A percentile compares a stretch with the other conserved stretches of the same genome.
phyloP scores from a whole-genome alignment of 2,888 invertebrate species.

The Caenorhabditis sp. region DNA sequence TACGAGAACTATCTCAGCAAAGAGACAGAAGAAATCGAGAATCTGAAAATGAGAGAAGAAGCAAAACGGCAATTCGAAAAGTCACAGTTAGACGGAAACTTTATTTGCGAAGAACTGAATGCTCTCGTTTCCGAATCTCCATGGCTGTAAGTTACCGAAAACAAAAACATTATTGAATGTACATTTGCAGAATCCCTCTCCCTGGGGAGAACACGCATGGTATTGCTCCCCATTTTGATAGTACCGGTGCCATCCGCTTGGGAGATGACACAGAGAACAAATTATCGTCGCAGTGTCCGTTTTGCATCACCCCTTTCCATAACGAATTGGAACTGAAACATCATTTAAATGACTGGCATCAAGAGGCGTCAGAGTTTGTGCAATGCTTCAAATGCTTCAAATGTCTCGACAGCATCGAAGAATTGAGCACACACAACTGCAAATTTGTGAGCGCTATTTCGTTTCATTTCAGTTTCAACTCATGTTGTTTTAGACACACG shows the following conservation, averaged over 20 bases:
- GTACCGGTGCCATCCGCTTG: slow-evolving; percentile 67
- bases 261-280: slow-evolving; percentile 77
- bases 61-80: slow-evolving; percentile 76
- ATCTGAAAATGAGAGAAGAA: slow-evolving; percentile 72
- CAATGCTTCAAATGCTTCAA: slow-evolving; percentile 79
- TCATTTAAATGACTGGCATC: slow-evolving; percentile 72
- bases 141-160: no score
- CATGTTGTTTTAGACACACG: slow-evolving; percentile 68
- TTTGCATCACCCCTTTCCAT: slow-evolving; percentile 79
- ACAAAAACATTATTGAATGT: no score
- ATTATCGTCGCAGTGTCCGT: slow-evolving; percentile 78
- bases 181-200: slow-evolving; percentile 76
- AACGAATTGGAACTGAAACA: slow-evolving; percentile 78
- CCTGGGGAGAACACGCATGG: slow-evolving; percentile 76
- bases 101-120: no score
- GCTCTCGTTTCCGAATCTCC: no score
- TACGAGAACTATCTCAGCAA: slow-evolving; percentile 72
- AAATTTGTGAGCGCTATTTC: slow-evolving; percentile 68
- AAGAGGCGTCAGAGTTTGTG: slow-evolving; percentile 73
- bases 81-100: slow-evolving; percentile 75
- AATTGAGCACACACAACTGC: slow-evolving; percentile 71
- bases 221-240: no score
- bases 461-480: neutral
- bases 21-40: slow-evolving; percentile 57
- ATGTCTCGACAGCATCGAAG: slow-evolving; percentile 65